A percentile compares a stretch with the other conserved stretches of the same genome.
Evolutionary conservation across 2,888 invertebrate species (phyloP).

Genomic region (Troides aeacus): DNA sequence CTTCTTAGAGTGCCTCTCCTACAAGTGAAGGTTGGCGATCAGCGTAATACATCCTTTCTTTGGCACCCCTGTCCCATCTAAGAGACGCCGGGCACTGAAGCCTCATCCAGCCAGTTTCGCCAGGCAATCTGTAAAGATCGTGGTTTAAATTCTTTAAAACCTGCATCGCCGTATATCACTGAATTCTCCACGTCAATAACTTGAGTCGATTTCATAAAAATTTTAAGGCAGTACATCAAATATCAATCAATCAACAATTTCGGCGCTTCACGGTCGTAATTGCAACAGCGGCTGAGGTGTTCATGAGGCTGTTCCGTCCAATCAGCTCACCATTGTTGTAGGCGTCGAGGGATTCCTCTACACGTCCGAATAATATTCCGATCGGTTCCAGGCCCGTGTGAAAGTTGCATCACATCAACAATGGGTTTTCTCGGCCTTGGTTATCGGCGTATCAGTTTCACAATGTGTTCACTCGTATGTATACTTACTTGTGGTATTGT

Average conservation of each 20-base stretch:
- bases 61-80: no score
- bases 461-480: constrained; percentile 19
- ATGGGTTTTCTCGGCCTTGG: constrained; percentile 28
- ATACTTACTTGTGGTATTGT: constrained; percentile 5
- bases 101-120: no score
- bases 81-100: no score
- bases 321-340: constrained; percentile 34
- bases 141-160: no score
- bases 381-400: constrained; percentile 27
- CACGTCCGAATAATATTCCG: constrained; percentile 26
- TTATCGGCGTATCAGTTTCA: constrained; percentile 18
- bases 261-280: constrained; percentile 29
- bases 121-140: no score
- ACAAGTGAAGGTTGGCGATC: no score
- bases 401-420: constrained; percentile 30
- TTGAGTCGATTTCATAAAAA: background rate
- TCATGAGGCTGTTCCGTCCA: constrained; percentile 20
- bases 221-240: background rate
- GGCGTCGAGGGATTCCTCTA: constrained; percentile 29
- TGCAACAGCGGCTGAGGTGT: constrained; percentile 17
- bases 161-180: background rate
- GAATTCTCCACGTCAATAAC: background rate
- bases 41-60: no score
- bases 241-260: constrained; percentile 15
- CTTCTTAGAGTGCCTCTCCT: no score